These are phyloP conservation scores for Laticauda laticaudata DNA, from an alignment of 2,113 vertebrate species.

Conservation along the genomic window DNA sequence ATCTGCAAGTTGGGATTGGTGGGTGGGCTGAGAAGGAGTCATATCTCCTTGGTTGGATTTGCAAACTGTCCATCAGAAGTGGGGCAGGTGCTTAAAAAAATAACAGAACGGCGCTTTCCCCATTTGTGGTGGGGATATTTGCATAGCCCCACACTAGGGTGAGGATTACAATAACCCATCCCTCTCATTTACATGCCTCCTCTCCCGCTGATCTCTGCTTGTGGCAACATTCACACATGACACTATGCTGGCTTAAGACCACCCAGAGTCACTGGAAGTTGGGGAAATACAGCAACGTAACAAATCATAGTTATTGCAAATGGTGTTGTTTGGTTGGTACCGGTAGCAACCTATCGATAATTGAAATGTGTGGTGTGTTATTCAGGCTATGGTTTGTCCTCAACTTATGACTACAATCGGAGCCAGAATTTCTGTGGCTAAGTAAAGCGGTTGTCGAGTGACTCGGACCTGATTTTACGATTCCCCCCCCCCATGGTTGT, in stretches of 20 bases:
- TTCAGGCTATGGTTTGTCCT: background rate
- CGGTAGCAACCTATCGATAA: background rate
- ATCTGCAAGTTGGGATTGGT: background rate
- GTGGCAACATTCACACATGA: background rate
- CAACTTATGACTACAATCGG: background rate
- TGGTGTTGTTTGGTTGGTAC: background rate
- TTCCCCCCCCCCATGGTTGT: no score
- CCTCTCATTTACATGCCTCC: background rate
- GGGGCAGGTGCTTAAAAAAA: background rate
- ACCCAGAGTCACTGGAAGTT: background rate
- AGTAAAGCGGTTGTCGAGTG: background rate
- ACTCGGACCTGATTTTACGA: background rate
- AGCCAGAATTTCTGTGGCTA: background rate
- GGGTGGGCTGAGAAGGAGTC: no score
- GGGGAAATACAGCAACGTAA: background rate
- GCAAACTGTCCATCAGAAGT: no score
- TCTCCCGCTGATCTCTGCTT: background rate
- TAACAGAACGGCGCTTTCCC: background rate
- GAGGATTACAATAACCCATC: background rate
- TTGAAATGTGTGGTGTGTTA: background rate
- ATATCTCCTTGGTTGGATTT: background rate
- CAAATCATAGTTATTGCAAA: background rate
- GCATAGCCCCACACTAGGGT: background rate
- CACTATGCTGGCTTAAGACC: background rate
- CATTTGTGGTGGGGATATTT: background rate